Evolutionary conservation across 2,797 vertebrate genomes (phyloP).

Genomic region (Bovichtus variegatus): DNA sequence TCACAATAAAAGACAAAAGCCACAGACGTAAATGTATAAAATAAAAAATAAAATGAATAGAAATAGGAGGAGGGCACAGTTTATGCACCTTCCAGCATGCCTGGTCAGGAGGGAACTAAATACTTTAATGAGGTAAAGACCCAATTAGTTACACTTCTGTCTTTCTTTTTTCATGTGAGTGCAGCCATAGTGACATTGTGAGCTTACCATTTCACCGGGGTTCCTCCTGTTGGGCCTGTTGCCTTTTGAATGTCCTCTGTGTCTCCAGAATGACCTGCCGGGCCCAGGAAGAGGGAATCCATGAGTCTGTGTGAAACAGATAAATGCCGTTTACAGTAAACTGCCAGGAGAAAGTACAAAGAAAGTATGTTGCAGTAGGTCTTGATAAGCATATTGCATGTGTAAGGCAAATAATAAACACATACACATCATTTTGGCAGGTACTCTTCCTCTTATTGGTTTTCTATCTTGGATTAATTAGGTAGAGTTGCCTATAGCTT

Average conservation of each 20-base stretch:
- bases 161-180: neutral
- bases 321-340: neutral
- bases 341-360: neutral
- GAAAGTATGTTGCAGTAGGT: neutral
- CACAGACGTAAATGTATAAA: neutral
- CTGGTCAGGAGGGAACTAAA: neutral
- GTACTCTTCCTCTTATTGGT: too few species aligned
- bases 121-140: neutral
- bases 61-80: neutral
- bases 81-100: too few species aligned
- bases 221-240: neutral
- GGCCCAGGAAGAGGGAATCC: neutral
- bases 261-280: neutral
- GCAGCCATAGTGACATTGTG: neutral
- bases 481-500: neutral
- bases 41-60: neutral
- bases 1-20: neutral
- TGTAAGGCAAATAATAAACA: neutral
- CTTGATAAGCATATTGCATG: neutral
- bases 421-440: neutral
- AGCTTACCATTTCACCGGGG: neutral
- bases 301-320: conserved; percentile 9
- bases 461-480: neutral
- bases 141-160: neutral
- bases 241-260: neutral